A percentile compares a stretch with the other conserved stretches of the same genome.
These are phyloP conservation scores for Nycticebus coucang DNA, from an alignment of 2,113 vertebrate species.

Conservation along the genomic window DNA sequence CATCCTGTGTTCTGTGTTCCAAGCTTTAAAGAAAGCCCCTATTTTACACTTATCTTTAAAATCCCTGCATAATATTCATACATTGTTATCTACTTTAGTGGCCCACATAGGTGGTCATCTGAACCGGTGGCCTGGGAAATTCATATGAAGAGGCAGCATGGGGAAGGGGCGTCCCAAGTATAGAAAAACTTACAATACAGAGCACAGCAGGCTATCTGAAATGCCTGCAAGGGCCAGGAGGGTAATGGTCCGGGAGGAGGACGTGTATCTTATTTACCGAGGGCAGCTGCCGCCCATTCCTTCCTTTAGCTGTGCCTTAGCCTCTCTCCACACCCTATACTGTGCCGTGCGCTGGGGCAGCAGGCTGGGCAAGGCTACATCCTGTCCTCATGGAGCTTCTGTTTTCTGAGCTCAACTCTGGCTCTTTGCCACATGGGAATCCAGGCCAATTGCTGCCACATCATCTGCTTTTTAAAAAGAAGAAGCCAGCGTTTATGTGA, in stretches of 20 bases:
- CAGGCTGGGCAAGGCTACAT: rapidly evolving
- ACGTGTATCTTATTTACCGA: not conserved
- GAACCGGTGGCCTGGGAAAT: not conserved
- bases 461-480: slow-evolving; percentile 30
- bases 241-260: not conserved
- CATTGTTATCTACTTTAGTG: not conserved
- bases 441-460: not conserved
- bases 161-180: not conserved
- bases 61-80: not conserved
- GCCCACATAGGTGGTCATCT: not conserved
- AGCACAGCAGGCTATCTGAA: not conserved
- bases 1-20: not conserved
- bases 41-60: not conserved
- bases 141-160: not conserved
- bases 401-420: not conserved
- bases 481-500: not conserved
- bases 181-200: not conserved
- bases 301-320: rapidly evolving
- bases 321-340: rapidly evolving
- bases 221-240: not conserved
- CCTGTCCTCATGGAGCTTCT: not conserved
- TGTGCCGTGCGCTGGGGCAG: not conserved
- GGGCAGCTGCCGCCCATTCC: not conserved
- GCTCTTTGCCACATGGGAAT: not conserved
- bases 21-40: not conserved